Conservation (phyloP, 1,140 invertebrate species). For the Pollicipes pollicipes region DNA sequence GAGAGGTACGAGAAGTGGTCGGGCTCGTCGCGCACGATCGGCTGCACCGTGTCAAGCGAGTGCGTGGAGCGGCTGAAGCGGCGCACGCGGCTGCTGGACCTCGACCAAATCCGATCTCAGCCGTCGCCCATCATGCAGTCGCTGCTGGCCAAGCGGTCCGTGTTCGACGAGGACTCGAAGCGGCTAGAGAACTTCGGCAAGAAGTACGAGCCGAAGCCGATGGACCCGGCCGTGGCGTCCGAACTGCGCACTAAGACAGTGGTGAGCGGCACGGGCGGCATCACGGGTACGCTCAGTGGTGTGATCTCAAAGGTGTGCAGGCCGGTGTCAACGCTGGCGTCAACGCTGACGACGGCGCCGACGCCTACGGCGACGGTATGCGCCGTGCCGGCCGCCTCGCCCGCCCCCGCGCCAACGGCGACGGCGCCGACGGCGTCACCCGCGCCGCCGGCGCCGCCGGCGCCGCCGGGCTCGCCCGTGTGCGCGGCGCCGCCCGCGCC, state of each 20-base stretch:
- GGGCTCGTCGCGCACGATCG: constrained; percentile 19
- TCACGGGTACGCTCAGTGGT: neutral
- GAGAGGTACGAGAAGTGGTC: constrained; percentile 85
- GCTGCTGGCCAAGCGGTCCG: constrained; percentile 71
- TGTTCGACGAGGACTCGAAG: constrained; percentile 90
- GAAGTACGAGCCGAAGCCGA: constrained; percentile 55
- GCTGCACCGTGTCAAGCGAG: constrained; percentile 12
- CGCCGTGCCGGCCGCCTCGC: too few species aligned
- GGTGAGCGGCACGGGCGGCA: neutral
- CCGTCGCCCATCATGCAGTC: constrained; percentile 87
- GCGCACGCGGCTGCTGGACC: constrained; percentile 15
- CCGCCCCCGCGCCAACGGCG: too few species aligned
- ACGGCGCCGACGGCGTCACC: neutral
- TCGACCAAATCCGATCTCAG: constrained; percentile 29
- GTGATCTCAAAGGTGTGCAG: neutral
- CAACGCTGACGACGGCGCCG: too few species aligned
- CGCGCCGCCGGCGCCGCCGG: too few species aligned
- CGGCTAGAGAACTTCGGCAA: constrained; percentile 70
- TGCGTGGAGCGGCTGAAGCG: constrained; percentile 14
- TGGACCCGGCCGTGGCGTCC: neutral
- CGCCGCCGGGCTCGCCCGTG: too few species aligned
- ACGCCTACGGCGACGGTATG: too few species aligned
- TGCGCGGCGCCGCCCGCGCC: too few species aligned
- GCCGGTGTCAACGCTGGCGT: too few species aligned
- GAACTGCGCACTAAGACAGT: neutral